Conservation (phyloP, 2,797 vertebrate species). For the Menidia menidia region DNA sequence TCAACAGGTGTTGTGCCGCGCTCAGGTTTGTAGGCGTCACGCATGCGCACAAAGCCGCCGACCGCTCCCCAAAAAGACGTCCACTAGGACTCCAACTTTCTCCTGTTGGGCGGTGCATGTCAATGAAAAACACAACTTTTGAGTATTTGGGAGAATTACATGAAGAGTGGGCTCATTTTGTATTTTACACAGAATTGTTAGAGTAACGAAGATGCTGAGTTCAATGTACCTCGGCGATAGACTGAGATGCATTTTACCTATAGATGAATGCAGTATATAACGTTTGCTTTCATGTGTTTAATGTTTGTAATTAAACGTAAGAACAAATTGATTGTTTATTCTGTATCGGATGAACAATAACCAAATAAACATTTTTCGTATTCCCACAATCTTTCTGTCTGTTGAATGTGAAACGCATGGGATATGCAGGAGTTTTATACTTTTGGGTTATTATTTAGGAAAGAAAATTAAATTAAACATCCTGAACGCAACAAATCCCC, state of each 20-base stretch:
- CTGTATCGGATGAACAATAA: background rate
- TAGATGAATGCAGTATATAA: too few relatives aligned
- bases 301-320: too few relatives aligned
- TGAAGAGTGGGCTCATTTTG: too few relatives aligned
- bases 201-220: background rate
- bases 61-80: background rate
- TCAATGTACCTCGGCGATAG: background rate
- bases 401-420: background rate
- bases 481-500: background rate
- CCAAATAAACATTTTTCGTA: background rate
- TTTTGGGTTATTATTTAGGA: too few relatives aligned
- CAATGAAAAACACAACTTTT: too few relatives aligned
- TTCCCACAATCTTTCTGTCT: background rate
- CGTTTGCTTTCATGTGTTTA: too few relatives aligned
- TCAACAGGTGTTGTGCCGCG: slow-evolving; percentile 59
- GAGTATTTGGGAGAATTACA: too few relatives aligned
- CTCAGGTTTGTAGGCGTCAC: background rate
- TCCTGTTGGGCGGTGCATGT: background rate
- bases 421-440: too few relatives aligned
- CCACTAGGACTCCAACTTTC: background rate
- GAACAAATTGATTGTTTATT: too few relatives aligned
- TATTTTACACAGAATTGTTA: background rate
- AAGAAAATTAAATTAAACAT: background rate
- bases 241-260: background rate
- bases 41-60: slow-evolving; percentile 57